Conservation (phyloP, 2,888 invertebrate species). For the Stomorhina lunata region DNA sequence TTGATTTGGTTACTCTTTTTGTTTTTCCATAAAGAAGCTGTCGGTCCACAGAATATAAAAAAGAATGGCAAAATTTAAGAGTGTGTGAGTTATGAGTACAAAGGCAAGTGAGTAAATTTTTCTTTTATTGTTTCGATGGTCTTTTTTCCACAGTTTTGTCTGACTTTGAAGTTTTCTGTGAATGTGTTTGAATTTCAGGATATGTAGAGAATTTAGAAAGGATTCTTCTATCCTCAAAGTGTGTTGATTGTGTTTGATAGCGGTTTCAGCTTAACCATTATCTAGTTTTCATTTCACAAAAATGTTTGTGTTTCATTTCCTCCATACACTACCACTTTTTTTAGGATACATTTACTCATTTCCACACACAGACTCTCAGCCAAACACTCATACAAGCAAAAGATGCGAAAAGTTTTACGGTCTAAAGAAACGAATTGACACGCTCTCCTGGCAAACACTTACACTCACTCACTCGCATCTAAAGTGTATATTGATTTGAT, state of each 20-base stretch:
- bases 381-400: not conserved
- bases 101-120: not conserved
- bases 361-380: not conserved
- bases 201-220: conserved; percentile 5
- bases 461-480: conserved; percentile 6
- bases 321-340: no score
- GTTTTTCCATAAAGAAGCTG: conserved; percentile 20
- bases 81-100: not conserved
- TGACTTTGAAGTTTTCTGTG: not conserved
- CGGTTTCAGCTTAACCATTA: conserved; percentile 66
- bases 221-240: not conserved
- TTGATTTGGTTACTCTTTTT: not conserved
- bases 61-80: no score
- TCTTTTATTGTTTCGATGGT: not conserved
- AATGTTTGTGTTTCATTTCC: conserved; percentile 18
- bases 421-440: conserved; percentile 8
- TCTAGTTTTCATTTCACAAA: conserved; percentile 56
- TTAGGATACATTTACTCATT: no score
- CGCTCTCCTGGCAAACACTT: conserved; percentile 27
- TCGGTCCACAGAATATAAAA: no score
- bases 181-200: not conserved
- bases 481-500: conserved; percentile 57
- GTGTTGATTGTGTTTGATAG: conserved; percentile 34
- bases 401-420: conserved; percentile 9
- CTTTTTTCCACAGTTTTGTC: not conserved